Conservation (phyloP, 2,888 invertebrate species). For the Physocephala rufipes region DNA sequence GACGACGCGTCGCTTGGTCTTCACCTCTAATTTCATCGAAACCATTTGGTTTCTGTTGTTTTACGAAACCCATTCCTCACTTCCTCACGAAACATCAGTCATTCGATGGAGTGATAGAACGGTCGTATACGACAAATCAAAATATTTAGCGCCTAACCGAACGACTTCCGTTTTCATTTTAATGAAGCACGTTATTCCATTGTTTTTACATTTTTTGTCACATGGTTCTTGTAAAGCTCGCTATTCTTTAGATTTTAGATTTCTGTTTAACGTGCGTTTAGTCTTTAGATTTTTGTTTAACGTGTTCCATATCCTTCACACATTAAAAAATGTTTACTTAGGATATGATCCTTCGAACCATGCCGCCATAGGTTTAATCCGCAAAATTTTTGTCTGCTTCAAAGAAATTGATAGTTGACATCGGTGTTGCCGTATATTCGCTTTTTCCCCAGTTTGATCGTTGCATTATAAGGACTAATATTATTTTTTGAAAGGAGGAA, state of each 20-base stretch:
- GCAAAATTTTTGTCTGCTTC: slow-evolving; percentile 26
- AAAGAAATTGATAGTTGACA: slow-evolving; percentile 27
- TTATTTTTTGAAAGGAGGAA: slow-evolving; percentile 37
- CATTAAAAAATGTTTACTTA: slow-evolving; percentile 45
- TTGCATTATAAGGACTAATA: slow-evolving; percentile 47
- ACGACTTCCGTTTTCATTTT: slow-evolving; percentile 35
- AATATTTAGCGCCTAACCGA: slow-evolving; percentile 25
- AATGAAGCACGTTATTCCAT: slow-evolving; percentile 27
- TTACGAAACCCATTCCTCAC: too few species aligned
- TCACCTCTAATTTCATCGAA: neutral
- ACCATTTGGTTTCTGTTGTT: slow-evolving; percentile 10
- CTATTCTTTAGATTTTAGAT: slow-evolving; percentile 2
- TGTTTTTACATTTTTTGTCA: slow-evolving; percentile 11
- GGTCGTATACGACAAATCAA: neutral
- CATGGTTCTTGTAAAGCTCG: slow-evolving; percentile 23
- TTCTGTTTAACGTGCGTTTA: slow-evolving; percentile 2
- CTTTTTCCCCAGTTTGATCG: slow-evolving; percentile 46
- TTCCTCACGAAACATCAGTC: neutral
- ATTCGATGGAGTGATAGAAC: neutral
- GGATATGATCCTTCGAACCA: slow-evolving; percentile 40
- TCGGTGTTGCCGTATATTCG: slow-evolving; percentile 24
- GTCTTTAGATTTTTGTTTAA: neutral
- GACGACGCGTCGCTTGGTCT: neutral
- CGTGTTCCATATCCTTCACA: slow-evolving; percentile 4
- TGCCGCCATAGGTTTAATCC: slow-evolving; percentile 10